These are phyloP conservation scores for Timandra comae DNA, from an alignment of 2,888 invertebrate species.

Conservation along the genomic window DNA sequence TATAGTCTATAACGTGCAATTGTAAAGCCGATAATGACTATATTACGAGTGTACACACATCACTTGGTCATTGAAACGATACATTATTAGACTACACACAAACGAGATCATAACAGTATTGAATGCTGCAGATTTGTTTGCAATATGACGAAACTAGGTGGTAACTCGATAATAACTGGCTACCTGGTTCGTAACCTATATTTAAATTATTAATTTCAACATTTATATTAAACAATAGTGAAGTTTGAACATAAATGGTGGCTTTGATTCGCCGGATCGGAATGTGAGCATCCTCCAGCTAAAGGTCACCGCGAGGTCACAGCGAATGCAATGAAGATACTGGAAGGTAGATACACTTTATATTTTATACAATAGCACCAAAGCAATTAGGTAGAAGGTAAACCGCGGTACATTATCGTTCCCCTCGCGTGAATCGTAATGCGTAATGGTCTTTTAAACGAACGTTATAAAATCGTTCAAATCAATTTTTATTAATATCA, in stretches of 20 bases:
- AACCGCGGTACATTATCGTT: constrained; percentile 27
- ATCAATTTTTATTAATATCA: constrained; percentile 23
- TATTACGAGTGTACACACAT: constrained; percentile 11
- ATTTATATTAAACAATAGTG: constrained; percentile 38
- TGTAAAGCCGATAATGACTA: constrained; percentile 17
- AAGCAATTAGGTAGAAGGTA: constrained; percentile 51
- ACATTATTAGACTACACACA: constrained; percentile 8
- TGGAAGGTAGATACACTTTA: constrained; percentile 31
- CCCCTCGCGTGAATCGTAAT: constrained; percentile 25
- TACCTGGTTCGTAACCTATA: constrained; percentile 20
- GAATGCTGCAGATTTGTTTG: no score
- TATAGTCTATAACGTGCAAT: constrained; percentile 25
- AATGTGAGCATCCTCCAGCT: constrained; percentile 63
- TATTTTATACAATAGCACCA: constrained; percentile 38
- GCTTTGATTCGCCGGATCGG: constrained; percentile 52
- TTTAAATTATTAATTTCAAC: constrained; percentile 22
- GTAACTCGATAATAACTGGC: constrained; percentile 15
- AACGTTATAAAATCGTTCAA: constrained; percentile 24
- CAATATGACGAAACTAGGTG: neutral
- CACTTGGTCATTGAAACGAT: constrained; percentile 10
- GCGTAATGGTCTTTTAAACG: constrained; percentile 33
- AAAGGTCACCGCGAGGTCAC: constrained; percentile 63
- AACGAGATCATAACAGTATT: no score
- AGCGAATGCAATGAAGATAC: constrained; percentile 32
- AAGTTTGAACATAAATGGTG: constrained; percentile 40